Percentiles rank a stretch among this genome's conserved stretches.
Conservation (phyloP, 2,113 vertebrate genomes). For the Cynocephalus volans region DNA sequence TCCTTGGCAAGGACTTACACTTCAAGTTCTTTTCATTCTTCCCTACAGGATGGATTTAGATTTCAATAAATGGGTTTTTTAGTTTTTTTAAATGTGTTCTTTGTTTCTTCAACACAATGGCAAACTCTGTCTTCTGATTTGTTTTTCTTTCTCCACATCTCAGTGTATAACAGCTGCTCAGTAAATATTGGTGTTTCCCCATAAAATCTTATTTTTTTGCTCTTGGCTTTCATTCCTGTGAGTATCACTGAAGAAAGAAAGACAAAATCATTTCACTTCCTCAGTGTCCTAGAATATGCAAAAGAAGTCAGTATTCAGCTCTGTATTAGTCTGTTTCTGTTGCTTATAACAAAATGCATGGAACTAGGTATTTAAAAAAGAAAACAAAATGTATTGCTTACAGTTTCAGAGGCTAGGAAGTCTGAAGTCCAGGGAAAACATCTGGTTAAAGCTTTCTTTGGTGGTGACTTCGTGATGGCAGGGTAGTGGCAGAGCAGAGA, state of each 20-base stretch:
- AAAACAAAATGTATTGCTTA: too few species aligned
- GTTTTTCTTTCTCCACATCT: conserved; percentile 8
- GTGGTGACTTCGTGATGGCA: too few species aligned
- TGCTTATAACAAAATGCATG: too few species aligned
- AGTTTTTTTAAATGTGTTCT: neutral
- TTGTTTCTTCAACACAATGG: conserved; percentile 23
- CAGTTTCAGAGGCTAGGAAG: too few species aligned
- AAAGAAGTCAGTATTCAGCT: neutral
- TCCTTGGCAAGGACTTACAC: neutral
- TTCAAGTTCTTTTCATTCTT: conserved; percentile 36
- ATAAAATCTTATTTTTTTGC: conserved; percentile 33
- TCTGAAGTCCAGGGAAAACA: too few species aligned
- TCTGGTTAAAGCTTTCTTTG: too few species aligned
- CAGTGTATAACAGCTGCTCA: neutral
- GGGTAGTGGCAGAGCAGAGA: too few species aligned
- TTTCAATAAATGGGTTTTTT: conserved; percentile 5
- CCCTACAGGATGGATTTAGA: neutral
- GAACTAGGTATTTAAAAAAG: too few species aligned
- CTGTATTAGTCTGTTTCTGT: too few species aligned
- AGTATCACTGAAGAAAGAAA: conserved; percentile 51
- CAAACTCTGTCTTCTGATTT: conserved; percentile 19
- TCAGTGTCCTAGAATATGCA: neutral
- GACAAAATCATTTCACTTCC: conserved; percentile 16
- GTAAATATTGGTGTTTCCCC: conserved; percentile 43
- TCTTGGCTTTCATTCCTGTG: neutral